Evolutionary conservation across 2,888 invertebrate genomes (phyloP).

Genomic region (Lasioglossum villosulum): DNA sequence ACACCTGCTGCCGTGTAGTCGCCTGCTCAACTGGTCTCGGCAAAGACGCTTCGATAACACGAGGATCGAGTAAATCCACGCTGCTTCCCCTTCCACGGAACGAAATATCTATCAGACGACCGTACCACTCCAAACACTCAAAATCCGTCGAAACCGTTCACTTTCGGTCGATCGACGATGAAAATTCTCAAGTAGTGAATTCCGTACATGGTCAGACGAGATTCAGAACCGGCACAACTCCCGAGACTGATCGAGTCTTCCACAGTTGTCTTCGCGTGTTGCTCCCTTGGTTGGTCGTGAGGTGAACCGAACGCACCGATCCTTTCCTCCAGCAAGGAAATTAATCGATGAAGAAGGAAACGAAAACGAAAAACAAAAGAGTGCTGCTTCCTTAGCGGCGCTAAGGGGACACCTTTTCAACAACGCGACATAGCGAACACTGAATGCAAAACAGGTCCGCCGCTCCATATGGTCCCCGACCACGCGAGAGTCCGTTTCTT

Average conservation of each 20-base stretch:
- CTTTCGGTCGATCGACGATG: neutral
- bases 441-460: constrained; percentile 37
- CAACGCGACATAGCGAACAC: constrained; percentile 27
- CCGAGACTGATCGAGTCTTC: neutral
- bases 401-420: constrained; percentile 21
- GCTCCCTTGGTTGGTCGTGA: neutral
- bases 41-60: constrained; percentile 1
- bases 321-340: neutral
- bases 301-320: neutral
- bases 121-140: neutral
- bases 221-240: constrained; percentile 11
- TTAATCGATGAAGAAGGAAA: neutral
- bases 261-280: neutral
- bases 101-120: neutral
- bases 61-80: constrained; percentile 4
- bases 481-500: constrained; percentile 42
- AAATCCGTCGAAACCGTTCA: constrained; percentile 15
- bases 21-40: constrained; percentile 7
- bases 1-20: constrained; percentile 5
- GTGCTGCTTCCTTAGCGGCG: neutral
- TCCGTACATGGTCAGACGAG: constrained; percentile 30
- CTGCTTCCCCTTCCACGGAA: neutral
- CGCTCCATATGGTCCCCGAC: constrained; percentile 10
- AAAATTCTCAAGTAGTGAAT: constrained; percentile 18
- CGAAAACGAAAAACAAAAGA: neutral